These are phyloP conservation scores for Calonectris borealis DNA, from an alignment of 2,113 vertebrate species.

Conservation along the genomic window DNA sequence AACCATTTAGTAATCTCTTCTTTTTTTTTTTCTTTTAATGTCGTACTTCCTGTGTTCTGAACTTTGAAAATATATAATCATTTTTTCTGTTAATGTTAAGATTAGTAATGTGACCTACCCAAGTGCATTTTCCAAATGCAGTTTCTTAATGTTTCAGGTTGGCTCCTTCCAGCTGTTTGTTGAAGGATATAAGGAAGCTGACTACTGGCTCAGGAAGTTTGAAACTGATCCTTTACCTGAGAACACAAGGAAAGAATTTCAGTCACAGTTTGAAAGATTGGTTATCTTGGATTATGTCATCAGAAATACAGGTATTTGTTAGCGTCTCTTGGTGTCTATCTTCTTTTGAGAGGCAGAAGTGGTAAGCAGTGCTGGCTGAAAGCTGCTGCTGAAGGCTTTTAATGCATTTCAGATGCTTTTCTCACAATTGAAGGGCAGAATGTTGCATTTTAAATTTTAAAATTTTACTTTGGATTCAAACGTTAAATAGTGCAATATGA, in stretches of 20 bases:
- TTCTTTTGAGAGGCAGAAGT: not conserved
- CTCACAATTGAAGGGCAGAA: not conserved
- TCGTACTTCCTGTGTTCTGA: not conserved
- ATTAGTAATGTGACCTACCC: not conserved
- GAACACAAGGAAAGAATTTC: slow-evolving; percentile 95
- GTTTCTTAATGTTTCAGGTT: slow-evolving; percentile 79
- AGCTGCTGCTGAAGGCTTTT: not conserved
- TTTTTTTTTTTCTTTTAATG: not conserved
- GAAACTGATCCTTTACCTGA: slow-evolving; percentile 95
- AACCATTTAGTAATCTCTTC: not conserved
- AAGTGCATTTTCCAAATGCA: slow-evolving; percentile 19
- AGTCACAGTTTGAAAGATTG: slow-evolving; percentile 94
- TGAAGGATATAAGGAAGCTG: slow-evolving; percentile 93
- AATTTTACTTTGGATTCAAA: not conserved
- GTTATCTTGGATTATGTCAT: slow-evolving; percentile 96
- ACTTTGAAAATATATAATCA: not conserved
- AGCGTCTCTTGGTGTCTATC: not conserved
- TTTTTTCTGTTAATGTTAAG: not conserved
- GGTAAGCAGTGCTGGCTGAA: not conserved
- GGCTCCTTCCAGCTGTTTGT: slow-evolving; percentile 98
- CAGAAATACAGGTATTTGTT: slow-evolving; percentile 89
- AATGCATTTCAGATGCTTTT: not conserved
- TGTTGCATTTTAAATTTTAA: not conserved
- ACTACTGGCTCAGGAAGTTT: slow-evolving; percentile 95
- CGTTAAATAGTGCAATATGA: not conserved